Percentiles rank a stretch among this genome's conserved stretches.
These are phyloP conservation scores for Nixonia krombeini DNA, from an alignment of 1,140 invertebrate species.

Conservation along the genomic window DNA sequence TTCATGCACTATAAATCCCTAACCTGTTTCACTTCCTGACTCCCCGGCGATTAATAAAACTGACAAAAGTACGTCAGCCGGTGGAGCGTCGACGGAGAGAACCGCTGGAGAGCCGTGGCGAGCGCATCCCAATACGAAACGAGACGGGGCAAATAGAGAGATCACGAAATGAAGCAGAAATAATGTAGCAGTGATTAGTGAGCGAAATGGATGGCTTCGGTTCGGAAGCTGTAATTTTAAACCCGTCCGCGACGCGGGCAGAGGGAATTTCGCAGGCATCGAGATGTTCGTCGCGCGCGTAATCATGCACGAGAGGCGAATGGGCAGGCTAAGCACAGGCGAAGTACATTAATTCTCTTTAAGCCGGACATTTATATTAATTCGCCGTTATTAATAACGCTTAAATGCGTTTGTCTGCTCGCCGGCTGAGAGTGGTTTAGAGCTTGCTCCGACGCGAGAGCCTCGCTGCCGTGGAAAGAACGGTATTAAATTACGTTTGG, in stretches of 20 bases:
- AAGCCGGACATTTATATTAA: slow-evolving; percentile 62
- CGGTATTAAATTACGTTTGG: slow-evolving; percentile 55
- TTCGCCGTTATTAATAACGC: slow-evolving; percentile 63
- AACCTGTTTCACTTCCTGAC: slow-evolving; percentile 2
- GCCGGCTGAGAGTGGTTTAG: slow-evolving; percentile 32
- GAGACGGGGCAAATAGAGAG: slow-evolving; percentile 19
- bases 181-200: slow-evolving; percentile 20
- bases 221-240: slow-evolving; percentile 26
- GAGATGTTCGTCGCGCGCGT: slow-evolving; percentile 22
- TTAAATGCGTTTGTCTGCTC: slow-evolving; percentile 53
- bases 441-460: slow-evolving; percentile 15
- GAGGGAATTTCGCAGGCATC: slow-evolving; percentile 18
- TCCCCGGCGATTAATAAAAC: background rate
- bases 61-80: background rate
- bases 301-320: slow-evolving; percentile 23
- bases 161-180: slow-evolving; percentile 26
- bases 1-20: slow-evolving; percentile 3
- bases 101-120: background rate
- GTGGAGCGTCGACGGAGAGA: no score
- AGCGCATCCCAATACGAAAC: slow-evolving; percentile 1
- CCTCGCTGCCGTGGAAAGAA: slow-evolving; percentile 17
- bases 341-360: slow-evolving; percentile 60
- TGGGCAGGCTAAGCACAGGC: slow-evolving; percentile 15
- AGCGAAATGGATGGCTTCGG: slow-evolving; percentile 8
- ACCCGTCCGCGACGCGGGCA: no score